Base-by-base conservation (phyloP, 2,888 invertebrate species). In the Acanthosepion lycidas region DNA sequence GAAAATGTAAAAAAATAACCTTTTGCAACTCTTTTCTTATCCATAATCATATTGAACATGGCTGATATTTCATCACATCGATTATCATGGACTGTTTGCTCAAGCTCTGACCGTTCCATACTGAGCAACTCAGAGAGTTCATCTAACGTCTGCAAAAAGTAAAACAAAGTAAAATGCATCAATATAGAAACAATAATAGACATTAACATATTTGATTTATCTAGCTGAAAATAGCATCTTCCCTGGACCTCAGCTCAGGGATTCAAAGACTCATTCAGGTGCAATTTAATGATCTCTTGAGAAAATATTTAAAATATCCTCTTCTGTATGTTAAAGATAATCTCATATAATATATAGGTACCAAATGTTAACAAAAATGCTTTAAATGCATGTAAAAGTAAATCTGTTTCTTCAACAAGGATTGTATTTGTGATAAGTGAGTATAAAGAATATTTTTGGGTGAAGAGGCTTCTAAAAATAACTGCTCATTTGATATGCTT, bases 11-110 rank as follows among this genome's bases (percentile, higher is more conserved):
- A 78, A n/a, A 78, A 78, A n/a, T n/a, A 78, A 97, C 97, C 97
- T 96, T 96, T 96, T 93, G 96, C 97, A 94, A 95, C 95, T 55
- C 97, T 95, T 95, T 97, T 97, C 33, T 95, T 95, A 92, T 97
- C 97, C 94, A 97, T 95, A 94, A 97, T 95, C 97, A 97, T 97
- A 95, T 97, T 97, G 95, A 96, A 97, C 97, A 97, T 97, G 95
- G 97, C 97, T 6, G 97, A 97, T 94, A 97, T 95, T 94, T 97
- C 97, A 95, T 97, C 97, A 94, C 97, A 97, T 95, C 97, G 96
- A 95, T 96, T 96, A 95, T 97, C 97, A 93, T 97, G 96, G 28
- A 97, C 97, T 12, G 96, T 96, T 95, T 97, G 96, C 93, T 97
- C 97, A 55, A 97, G 95, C 94, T 96, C 95, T 33, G 97, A 96